Evolutionary conservation across 2,888 invertebrate species (phyloP), one percentile per base, ranked within the genome.

Genomic region (Cryptus viduatorius): DNA sequence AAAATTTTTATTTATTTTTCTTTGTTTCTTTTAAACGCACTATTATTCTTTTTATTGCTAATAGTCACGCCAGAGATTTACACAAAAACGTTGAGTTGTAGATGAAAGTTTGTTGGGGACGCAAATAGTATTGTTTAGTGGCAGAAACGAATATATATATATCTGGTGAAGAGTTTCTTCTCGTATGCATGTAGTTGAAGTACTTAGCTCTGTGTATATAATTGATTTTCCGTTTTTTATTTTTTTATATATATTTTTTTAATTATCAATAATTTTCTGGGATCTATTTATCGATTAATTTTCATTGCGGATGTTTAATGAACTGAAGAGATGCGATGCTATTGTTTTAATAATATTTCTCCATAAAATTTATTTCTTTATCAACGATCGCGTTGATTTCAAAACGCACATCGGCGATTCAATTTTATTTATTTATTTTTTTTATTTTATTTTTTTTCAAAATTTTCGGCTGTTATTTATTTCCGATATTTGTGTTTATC

Each of bases 151-250:
- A 69, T 53, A 31, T 61, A 61, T 61, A 53, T 67, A 68, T 75
- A 81, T 81, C 80, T 78, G 81, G 84, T 84, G 84, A 84, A 79
- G 81, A 72, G 81, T 78, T 81, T 84, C 79, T 83, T 83, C 84
- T 84, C 84, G 81, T 81, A 84, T 84, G 84, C 84, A 81, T 84
- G 84, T 75, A 84, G 81, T 84, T 84, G 84, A 84, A 84, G 84
- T 84, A 84, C 81, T 61, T 84, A 84, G 77, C 68, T 80, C 77
- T 84, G 80, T 84, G 81, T 84, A 81, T 78, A 79, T 79, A 77
- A 68, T 78, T 79, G 59, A 78, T 78, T 64, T 16, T 48, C 50
- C n/a, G n/a, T 69, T 29, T 79, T 68, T 71, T 46, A 64, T 48
- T 80, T 64, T 16, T 48, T 61, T 75, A 44, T 79, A 59, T 46